phyloP scores from a whole-genome alignment of 2,888 invertebrate genomes.

The Peribatodes rhomboidaria region DNA sequence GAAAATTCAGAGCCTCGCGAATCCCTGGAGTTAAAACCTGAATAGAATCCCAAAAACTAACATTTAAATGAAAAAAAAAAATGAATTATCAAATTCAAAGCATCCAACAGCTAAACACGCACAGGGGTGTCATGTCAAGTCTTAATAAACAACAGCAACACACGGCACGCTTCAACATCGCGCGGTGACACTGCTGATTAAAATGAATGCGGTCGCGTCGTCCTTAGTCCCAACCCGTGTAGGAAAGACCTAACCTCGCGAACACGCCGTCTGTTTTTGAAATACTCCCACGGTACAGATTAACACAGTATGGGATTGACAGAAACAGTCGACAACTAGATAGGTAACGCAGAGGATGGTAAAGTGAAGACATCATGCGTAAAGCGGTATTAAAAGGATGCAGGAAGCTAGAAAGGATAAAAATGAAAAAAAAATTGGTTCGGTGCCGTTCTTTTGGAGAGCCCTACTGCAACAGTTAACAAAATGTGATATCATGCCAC shows the following conservation, averaged over 20 bases:
- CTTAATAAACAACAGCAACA: not conserved
- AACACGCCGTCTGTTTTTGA: not conserved
- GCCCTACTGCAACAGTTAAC: too few species aligned
- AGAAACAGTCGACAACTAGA: not conserved
- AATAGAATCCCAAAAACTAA: too few species aligned
- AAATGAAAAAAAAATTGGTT: too few species aligned
- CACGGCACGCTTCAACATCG: conserved; percentile 60
- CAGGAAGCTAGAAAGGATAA: too few species aligned
- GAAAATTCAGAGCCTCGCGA: too few species aligned
- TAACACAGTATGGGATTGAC: not conserved
- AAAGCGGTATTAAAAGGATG: too few species aligned
- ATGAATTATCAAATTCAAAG: not conserved
- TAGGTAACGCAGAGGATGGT: too few species aligned
- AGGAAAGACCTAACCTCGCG: conserved; percentile 11
- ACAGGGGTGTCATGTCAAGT: not conserved
- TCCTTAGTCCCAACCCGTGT: conserved; percentile 30
- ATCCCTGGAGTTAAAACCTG: too few species aligned
- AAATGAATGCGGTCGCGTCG: conserved; percentile 66
- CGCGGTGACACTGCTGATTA: conserved; percentile 68
- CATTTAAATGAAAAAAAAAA: not conserved
- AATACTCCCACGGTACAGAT: not conserved
- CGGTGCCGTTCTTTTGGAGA: too few species aligned
- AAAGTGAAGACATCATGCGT: too few species aligned
- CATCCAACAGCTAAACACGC: too few species aligned
- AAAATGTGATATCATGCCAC: too few species aligned